These are phyloP conservation scores for Phrynocephalus forsythii DNA, from an alignment of 2,797 vertebrate species.

Conservation along the genomic window DNA sequence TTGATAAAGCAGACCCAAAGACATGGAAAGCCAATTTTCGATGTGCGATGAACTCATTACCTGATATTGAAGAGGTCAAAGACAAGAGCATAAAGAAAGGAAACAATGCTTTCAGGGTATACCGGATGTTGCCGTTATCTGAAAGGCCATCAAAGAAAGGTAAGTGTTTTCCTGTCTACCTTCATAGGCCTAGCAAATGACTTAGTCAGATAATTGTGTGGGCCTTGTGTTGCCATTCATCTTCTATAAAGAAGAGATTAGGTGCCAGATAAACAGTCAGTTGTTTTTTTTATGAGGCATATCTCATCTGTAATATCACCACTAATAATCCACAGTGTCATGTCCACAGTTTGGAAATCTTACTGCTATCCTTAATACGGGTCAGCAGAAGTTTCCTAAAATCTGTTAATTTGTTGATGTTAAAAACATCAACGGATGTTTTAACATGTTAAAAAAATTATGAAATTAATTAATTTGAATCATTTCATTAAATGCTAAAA, in stretches of 20 bases:
- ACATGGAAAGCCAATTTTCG: slow-evolving; percentile 99
- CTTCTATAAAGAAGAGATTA: not conserved
- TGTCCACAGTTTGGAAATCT: not conserved
- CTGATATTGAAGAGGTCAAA: slow-evolving; percentile 98
- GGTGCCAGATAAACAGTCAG: not conserved
- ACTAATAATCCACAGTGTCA: not conserved
- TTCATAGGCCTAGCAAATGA: not conserved
- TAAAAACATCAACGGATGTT: too few relatives aligned
- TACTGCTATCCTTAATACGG: too few relatives aligned
- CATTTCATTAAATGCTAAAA: too few relatives aligned
- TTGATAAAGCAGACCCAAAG: slow-evolving; percentile 95
- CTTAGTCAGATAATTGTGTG: not conserved
- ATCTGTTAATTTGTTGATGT: too few relatives aligned
- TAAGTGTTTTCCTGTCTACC: slow-evolving; percentile 62
- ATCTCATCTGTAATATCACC: not conserved
- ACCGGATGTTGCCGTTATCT: slow-evolving; percentile 91
- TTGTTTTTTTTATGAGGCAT: not conserved
- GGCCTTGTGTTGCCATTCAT: not conserved
- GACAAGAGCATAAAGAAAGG: slow-evolving; percentile 99
- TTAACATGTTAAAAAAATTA: too few relatives aligned
- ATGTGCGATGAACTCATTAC: slow-evolving; percentile 99
- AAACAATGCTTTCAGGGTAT: slow-evolving; percentile 97
- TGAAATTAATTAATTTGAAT: not conserved
- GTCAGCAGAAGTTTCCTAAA: too few relatives aligned
- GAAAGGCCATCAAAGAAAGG: slow-evolving; percentile 94